Conservation (phyloP, 92 coral and sea anemone species). For the Parazoanthus swiftii region DNA sequence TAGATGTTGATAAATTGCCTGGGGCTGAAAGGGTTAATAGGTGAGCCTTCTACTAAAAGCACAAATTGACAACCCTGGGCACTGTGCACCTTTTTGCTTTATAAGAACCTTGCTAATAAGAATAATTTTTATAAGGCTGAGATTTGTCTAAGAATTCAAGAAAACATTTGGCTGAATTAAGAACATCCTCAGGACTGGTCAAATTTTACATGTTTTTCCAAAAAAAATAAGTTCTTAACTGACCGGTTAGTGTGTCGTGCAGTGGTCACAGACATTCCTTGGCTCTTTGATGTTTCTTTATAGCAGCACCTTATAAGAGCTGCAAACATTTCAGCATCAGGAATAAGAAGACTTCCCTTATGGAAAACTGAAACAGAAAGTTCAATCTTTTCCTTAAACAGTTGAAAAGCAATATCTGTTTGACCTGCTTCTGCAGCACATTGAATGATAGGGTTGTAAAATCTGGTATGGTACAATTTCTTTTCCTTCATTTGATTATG, state of each 20-base stretch:
- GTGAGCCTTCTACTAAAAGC: no score
- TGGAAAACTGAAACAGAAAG: conserved; percentile 49
- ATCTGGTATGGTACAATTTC: conserved; percentile 70
- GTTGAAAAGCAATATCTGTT: conserved; percentile 66
- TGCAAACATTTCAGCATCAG: conserved; percentile 69
- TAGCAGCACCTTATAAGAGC: conserved; percentile 66
- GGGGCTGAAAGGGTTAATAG: no score
- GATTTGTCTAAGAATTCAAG: not conserved
- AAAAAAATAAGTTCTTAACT: not conserved
- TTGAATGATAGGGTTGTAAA: conserved; percentile 68
- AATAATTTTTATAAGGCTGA: no score
- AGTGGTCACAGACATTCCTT: not conserved
- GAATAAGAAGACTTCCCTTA: conserved; percentile 51
- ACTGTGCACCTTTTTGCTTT: no score
- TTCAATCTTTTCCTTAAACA: conserved; percentile 73
- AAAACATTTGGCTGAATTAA: not conserved
- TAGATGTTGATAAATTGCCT: no score
- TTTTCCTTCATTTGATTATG: conserved; percentile 46
- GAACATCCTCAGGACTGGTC: not conserved
- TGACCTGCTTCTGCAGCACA: conserved; percentile 68
- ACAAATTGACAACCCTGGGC: no score
- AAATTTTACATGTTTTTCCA: not conserved
- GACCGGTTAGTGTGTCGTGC: not conserved
- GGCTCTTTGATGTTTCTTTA: not conserved
- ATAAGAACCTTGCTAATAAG: no score